Base-by-base conservation (phyloP, 2,797 vertebrate species). In the Clarias platycephalus region DNA sequence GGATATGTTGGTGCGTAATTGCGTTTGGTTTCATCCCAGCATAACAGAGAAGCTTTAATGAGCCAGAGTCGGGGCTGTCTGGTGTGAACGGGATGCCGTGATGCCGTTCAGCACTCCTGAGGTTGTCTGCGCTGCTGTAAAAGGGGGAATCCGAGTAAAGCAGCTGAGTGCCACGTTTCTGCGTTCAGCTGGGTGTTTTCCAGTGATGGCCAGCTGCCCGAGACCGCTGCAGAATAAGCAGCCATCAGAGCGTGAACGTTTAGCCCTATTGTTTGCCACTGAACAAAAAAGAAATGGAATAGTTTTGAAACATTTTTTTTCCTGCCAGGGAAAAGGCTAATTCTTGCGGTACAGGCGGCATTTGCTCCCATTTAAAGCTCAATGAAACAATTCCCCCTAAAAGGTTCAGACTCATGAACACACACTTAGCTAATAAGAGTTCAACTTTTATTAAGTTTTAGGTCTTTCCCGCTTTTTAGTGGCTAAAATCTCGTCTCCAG, bases 101-200 rank as follows among this genome's bases (percentile, higher is more conserved):
- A 55, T 67, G 49, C 74, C 77, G 24, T 34, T 87, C 60, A 70
- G 71, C 58, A 57, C 57, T 57, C 18, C 70, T 68, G 66, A 55
- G 79, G 28, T 4, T 22, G n/a, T 66, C 78, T 31, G 13, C n/a
- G 9, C 62, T 53, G 78, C 78, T 66, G 28, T 31, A 58, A 24
- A 64, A 63, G 16, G 28, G 37, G 82, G 34, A 84, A 84, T 81
- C 57, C 87, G 74, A 34, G 67, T 31, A 31, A 60, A 67, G 49
- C 49, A 78, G 72, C 72, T 62, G 64, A 82, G 64, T 82, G 72
- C 74, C 86, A 87, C 60, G 80, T 83, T 79, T 80, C 66, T 81
- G 80, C 83, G 77, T 86, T 82, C 77, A 80, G 62, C 74, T 67
- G 77, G 79, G 76, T 44, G 63, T 58, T 66, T 81, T 82, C 74